These are phyloP conservation scores for Heliconius himera DNA, from an alignment of 1,140 invertebrate species.

Conservation along the genomic window DNA sequence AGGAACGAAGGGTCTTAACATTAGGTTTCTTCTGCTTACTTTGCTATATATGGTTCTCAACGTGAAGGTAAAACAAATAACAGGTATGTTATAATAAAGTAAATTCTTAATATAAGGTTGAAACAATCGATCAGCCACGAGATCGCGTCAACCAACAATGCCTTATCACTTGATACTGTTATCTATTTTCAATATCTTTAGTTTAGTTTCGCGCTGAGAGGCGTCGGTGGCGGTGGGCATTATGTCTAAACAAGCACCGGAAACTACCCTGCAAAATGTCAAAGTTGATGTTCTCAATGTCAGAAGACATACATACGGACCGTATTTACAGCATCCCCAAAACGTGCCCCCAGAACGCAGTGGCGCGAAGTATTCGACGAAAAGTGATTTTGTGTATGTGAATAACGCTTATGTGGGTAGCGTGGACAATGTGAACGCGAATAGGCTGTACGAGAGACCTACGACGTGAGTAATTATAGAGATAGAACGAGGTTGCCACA, in stretches of 20 bases:
- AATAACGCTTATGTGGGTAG: conserved; percentile 63
- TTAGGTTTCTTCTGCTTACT: background rate
- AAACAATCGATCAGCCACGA: conserved; percentile 20
- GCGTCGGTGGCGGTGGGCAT: conserved; percentile 5
- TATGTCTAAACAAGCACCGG: conserved; percentile 34
- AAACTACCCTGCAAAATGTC: conserved; percentile 10
- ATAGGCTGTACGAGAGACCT: conserved; percentile 43
- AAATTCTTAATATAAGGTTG: background rate
- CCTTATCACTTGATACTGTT: conserved; percentile 44
- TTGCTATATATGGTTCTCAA: too few relatives aligned
- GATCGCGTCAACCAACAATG: background rate
- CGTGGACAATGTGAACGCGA: conserved; percentile 49
- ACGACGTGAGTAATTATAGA: conserved; percentile 46
- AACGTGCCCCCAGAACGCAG: background rate
- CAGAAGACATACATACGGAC: background rate
- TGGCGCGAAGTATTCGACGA: conserved; percentile 21
- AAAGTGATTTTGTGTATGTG: conserved; percentile 64
- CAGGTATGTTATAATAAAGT: background rate
- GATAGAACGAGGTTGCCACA: too few relatives aligned
- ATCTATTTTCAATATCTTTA: conserved; percentile 34
- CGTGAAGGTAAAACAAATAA: background rate
- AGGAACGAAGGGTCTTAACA: background rate
- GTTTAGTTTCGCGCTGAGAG: conserved; percentile 28
- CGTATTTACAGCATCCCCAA: background rate
- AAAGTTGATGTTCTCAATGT: conserved; percentile 30